phyloP scores from a whole-genome alignment of 2,888 invertebrate species.

The Fabriciana adippe region DNA sequence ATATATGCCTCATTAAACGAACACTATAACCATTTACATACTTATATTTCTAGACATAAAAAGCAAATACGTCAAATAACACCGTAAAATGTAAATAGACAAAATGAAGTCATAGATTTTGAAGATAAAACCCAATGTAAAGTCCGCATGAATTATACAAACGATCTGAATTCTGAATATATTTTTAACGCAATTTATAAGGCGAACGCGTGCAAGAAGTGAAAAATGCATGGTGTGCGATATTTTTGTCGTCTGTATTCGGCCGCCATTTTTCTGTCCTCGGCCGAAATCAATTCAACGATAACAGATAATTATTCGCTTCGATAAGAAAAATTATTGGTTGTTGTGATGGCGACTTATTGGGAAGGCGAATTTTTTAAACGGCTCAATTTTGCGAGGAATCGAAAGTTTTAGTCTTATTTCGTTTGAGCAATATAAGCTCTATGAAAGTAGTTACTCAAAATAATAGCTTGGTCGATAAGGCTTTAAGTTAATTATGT shows the following conservation, averaged over 20 bases:
- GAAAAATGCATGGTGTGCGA: conserved; percentile 33
- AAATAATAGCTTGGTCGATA: conserved; percentile 22
- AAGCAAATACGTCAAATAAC: too few species aligned
- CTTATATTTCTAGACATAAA: too few species aligned
- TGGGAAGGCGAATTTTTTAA: conserved; percentile 59
- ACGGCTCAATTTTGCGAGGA: conserved; percentile 65
- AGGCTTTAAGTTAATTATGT: conserved; percentile 24
- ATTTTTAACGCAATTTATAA: conserved; percentile 37
- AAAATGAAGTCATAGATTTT: conserved; percentile 29
- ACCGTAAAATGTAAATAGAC: conserved; percentile 3
- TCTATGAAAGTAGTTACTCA: conserved; percentile 4
- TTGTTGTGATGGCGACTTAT: conserved; percentile 57
- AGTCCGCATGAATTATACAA: conserved; percentile 30
- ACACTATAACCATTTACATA: too few species aligned
- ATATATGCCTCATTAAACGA: too few species aligned
- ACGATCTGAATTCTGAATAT: conserved; percentile 19
- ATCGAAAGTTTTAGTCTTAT: not conserved
- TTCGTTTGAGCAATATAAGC: not conserved
- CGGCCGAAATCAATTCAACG: conserved; percentile 65
- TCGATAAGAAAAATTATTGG: conserved; percentile 75
- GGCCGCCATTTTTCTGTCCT: conserved; percentile 68
- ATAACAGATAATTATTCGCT: conserved; percentile 76
- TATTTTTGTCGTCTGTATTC: conserved; percentile 56
- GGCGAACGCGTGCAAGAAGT: conserved; percentile 32
- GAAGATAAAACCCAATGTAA: conserved; percentile 26